Base-by-base conservation (phyloP, 2,888 invertebrate genomes). In the Drosophila macrospina region DNA sequence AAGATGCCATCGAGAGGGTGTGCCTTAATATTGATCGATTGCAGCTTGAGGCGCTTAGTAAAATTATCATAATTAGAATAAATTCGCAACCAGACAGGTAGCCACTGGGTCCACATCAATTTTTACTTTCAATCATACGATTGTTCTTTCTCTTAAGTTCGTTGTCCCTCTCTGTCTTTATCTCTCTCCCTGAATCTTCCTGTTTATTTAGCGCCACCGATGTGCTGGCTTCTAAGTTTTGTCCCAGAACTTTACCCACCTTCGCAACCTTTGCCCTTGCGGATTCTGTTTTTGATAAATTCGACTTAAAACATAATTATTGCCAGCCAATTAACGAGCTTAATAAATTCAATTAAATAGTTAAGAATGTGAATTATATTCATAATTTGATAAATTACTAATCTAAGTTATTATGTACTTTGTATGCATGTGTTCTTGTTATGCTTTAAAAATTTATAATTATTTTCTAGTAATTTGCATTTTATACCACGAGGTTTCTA, bases 1-100 rank as follows among this genome's bases (percentile, higher is more conserved):
- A 63, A 61, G 67, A 74, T 67, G 61, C 57, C 36, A 32, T 6
- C 39, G 15, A 48, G 20, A 42, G 39, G 7, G 26, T 1, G 24
- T 59, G 72, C 41, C 75, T 60, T 72, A 83, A 87, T 89, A 88
- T 89, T 88, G 90, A 88, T 89, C 88, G 89, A 88, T 88, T 89
- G 89, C 88, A 78, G 81, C 88, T 79, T 66, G 61, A 59, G 90
- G 88, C 89, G 78, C 70, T 79, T 61, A 76, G 65, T 79, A 67
- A 87, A 88, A 88, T 88, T 81, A 89, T 87, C 79, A 88, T 88
- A 88, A 89, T 88, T 89, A 89, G 78, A 88, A 81, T 86, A 78
- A 85, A 86, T 86, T 78, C 70, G 72, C 60, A 69, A 51, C 61
- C 66, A 72, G 48, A 57, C 59, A 16, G 39, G 7, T 52, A 56